Base-by-base conservation (phyloP, 2,888 invertebrate genomes). In the Melanargia galathea region DNA sequence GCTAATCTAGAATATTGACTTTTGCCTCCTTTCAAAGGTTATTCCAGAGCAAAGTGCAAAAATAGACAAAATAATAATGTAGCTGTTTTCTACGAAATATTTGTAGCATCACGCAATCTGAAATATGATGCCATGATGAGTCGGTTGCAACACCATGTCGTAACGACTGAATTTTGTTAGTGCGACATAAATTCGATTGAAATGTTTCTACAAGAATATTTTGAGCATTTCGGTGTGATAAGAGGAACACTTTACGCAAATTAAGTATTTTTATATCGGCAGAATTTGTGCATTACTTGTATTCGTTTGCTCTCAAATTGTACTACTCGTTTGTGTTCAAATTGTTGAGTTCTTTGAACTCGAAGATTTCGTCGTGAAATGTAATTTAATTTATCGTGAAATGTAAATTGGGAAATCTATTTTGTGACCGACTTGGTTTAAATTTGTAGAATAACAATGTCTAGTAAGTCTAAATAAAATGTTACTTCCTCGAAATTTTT, bases 71-170 rank as follows among this genome's bases (percentile, higher is more conserved):
- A 48, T 56, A 38, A 46, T 57, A 38, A n/a, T n/a, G n/a, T n/a
- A n/a, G n/a, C n/a, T 57, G 45, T 56, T 55, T 16, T 58, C 69
- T 63, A 70, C 67, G 69, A 64, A 71, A 73, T 77, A 75, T 77
- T 77, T 73, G 71, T 68, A 79, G 72, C 75, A 65, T 20, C 26
- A 80, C 79, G 77, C 79, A 80, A 81, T 80, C 75, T 73, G 81
- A 78, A 82, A 82, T 75, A 68, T 67, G 79, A 80, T 64, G 73
- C 75, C 74, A 63, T 58, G 45, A 60, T 46, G 63, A 26, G 22
- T 33, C 43, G 59, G 58, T 24, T 49, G 33, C 13, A 3, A 69
- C 66, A 71, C 64, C 65, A 69, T 55, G 48, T 20, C 58, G 65
- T 60, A 49, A 30, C 49, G n/a, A 26, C 16, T 8, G 2, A 22